Conservation (phyloP, 2,888 invertebrate genomes). For the Drosophila neotestacea region DNA sequence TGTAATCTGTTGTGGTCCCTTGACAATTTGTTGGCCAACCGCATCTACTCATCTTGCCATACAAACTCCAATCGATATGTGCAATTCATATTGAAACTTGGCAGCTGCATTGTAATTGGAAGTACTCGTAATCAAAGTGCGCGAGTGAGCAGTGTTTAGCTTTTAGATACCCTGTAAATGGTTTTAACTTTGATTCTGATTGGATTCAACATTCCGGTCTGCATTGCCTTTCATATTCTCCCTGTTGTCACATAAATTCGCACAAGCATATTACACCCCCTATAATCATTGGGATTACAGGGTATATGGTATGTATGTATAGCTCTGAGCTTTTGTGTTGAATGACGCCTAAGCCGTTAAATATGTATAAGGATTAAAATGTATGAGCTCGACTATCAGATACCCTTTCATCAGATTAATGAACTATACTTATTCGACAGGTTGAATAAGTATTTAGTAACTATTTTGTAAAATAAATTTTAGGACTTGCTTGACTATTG, state of each 20-base stretch:
- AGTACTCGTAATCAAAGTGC: too few species aligned
- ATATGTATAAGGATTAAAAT: too few species aligned
- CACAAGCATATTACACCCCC: too few species aligned
- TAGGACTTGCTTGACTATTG: neutral
- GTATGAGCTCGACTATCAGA: too few species aligned
- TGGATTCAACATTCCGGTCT: neutral
- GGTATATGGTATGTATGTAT: too few species aligned
- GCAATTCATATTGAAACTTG: neutral
- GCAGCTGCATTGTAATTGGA: neutral
- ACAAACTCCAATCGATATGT: constrained; percentile 11
- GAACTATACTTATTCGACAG: neutral
- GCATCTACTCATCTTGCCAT: constrained; percentile 7
- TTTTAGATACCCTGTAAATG: neutral
- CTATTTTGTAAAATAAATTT: neutral
- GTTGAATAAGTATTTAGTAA: neutral
- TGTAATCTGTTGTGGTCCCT: constrained; percentile 4
- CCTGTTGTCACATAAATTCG: too few species aligned
- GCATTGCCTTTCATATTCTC: too few species aligned
- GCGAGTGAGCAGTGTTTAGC: too few species aligned
- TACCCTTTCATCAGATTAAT: too few species aligned
- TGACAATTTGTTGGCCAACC: constrained; percentile 16
- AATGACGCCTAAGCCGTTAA: too few species aligned
- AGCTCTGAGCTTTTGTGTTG: too few species aligned
- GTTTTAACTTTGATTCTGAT: neutral
- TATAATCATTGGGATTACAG: too few species aligned